A percentile compares a stretch with the other conserved stretches of the same genome.
These are phyloP conservation scores for Drosophila pseudoobscura DNA, from an alignment of 1,140 invertebrate genomes.

Conservation along the genomic window DNA sequence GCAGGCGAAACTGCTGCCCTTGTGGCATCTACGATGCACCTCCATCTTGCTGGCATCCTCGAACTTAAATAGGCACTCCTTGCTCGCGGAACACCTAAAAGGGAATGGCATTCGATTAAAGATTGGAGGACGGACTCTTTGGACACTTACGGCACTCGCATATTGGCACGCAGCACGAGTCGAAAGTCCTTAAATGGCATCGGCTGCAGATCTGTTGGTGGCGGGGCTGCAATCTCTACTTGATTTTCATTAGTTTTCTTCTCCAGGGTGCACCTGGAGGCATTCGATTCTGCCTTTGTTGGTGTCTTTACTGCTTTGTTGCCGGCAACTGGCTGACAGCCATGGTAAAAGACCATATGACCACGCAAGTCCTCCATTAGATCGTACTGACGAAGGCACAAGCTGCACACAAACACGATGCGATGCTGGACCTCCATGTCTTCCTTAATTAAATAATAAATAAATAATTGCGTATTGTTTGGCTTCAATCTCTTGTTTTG, in stretches of 20 bases:
- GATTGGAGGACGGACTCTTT: too few species aligned
- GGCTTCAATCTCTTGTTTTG: too few species aligned
- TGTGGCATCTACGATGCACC: constrained; percentile 85
- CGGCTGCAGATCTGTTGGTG: constrained; percentile 51
- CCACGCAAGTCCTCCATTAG: constrained; percentile 84
- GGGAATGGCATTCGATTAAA: neutral
- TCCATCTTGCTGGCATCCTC: constrained; percentile 83
- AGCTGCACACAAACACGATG: constrained; percentile 84
- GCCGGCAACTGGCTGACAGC: constrained; percentile 39
- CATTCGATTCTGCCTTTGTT: constrained; percentile 16
- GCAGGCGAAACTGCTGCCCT: constrained; percentile 83
- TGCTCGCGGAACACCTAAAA: constrained; percentile 84
- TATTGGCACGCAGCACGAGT: constrained; percentile 52
- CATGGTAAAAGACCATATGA: constrained; percentile 84
- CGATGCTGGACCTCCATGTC: constrained; percentile 46
- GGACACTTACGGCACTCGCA: constrained; percentile 47
- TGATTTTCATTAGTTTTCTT: neutral
- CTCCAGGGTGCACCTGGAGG: constrained; percentile 2
- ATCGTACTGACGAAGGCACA: constrained; percentile 84
- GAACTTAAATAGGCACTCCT: constrained; percentile 85
- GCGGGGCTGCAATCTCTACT: neutral
- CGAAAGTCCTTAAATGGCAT: constrained; percentile 78
- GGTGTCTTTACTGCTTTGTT: constrained; percentile 14
- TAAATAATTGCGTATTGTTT: neutral
- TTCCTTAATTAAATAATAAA: neutral